Percentiles rank a stretch among this genome's conserved stretches.
Conservation (phyloP, 2,888 invertebrate species). For the Calameuta filiformis region DNA sequence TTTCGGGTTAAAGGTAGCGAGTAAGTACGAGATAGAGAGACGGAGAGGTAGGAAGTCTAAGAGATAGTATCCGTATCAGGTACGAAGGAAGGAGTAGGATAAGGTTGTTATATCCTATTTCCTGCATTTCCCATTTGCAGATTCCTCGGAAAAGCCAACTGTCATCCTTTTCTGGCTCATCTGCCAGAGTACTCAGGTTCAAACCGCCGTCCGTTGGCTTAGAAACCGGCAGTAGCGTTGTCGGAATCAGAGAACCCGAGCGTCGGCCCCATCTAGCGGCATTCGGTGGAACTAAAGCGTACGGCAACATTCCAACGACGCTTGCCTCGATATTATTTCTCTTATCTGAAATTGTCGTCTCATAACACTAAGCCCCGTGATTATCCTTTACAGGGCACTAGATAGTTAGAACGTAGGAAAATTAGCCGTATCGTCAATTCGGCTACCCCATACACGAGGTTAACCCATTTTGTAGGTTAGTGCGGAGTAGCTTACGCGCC, state of each 20-base stretch:
- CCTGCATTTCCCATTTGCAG: constrained; percentile 26
- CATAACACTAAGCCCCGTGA: constrained; percentile 19
- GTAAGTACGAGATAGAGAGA: background rate
- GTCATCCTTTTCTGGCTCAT: background rate
- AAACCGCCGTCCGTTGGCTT: background rate
- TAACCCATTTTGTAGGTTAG: background rate
- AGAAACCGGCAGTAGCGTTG: background rate
- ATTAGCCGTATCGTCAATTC: background rate
- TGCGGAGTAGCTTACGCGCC: background rate
- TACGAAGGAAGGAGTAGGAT: constrained; percentile 21
- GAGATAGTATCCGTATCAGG: background rate
- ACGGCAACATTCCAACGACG: background rate
- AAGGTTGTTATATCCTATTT: constrained; percentile 24
- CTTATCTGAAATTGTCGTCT: constrained; percentile 38
- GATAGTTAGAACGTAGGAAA: background rate
- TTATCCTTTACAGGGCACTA: constrained; percentile 9
- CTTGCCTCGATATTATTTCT: constrained; percentile 29
- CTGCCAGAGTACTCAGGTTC: background rate
- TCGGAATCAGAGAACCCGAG: background rate
- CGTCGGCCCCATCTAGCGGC: background rate
- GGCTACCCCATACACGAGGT: background rate
- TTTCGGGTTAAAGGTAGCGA: background rate
- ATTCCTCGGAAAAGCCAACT: constrained; percentile 17
- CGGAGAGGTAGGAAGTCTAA: background rate
- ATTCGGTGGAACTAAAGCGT: background rate